phyloP scores from a whole-genome alignment of 2,888 invertebrate species.

The Pterobdella sp. region DNA sequence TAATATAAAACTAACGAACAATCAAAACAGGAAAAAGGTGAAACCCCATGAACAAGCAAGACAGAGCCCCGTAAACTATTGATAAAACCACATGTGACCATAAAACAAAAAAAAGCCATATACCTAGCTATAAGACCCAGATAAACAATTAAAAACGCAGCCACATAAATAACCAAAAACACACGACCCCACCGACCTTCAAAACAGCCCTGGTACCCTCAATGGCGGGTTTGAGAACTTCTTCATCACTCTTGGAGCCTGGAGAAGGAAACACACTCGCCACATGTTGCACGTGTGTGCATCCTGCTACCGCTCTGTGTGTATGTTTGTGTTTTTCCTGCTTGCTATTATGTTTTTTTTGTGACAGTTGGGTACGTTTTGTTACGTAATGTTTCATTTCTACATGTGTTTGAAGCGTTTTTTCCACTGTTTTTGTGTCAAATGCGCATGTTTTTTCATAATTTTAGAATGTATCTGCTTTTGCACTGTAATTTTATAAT shows the following conservation, averaged over 20 bases:
- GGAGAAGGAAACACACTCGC: slow-evolving; percentile 51
- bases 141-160: too few species aligned
- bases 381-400: not conserved
- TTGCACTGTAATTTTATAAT: too few species aligned
- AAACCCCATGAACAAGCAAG: too few species aligned
- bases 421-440: not conserved
- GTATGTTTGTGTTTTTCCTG: not conserved
- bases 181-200: slow-evolving; percentile 30
- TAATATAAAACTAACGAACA: too few species aligned
- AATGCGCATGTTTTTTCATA: not conserved
- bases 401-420: slow-evolving; percentile 1
- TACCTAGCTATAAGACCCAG: too few species aligned
- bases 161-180: too few species aligned
- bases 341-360: not conserved
- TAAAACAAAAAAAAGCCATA: too few species aligned
- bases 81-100: too few species aligned
- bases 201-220: slow-evolving; percentile 54
- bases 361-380: not conserved
- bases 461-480: not conserved
- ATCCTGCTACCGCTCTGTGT: slow-evolving; percentile 32
- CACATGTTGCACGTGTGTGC: slow-evolving; percentile 52
- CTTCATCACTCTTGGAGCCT: slow-evolving; percentile 48
- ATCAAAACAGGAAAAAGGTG: too few species aligned
- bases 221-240: slow-evolving; percentile 52
- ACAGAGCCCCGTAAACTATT: too few species aligned